A percentile compares a stretch with the other conserved stretches of the same genome.
Evolutionary conservation across 2,888 invertebrate genomes (phyloP).

Genomic region (Pediacus dermestoides): DNA sequence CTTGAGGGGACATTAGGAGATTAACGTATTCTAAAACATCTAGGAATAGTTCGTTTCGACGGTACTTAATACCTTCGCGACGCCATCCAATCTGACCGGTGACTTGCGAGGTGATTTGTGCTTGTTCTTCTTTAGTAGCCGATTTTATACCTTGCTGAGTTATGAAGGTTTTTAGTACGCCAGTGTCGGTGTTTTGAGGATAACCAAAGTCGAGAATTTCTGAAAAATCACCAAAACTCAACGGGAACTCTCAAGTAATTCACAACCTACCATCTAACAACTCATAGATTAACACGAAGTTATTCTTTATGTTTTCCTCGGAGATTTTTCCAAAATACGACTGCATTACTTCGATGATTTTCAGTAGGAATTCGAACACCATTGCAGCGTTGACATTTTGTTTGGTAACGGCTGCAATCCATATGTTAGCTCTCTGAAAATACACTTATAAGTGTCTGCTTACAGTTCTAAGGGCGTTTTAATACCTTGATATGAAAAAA

Average conservation of each 20-base stretch:
- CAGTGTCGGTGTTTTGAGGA: slow-evolving; percentile 99
- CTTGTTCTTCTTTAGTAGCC: slow-evolving; percentile 98
- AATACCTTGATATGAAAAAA: slow-evolving; percentile 99
- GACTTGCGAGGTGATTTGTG: slow-evolving; percentile 95
- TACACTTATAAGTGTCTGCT: too few relatives aligned
- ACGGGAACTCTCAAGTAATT: neutral
- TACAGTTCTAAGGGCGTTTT: too few relatives aligned
- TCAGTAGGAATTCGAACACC: slow-evolving; percentile 98
- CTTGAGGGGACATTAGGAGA: slow-evolving; percentile 98
- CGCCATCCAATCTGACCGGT: slow-evolving; percentile 99
- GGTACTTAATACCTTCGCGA: slow-evolving; percentile 97
- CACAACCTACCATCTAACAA: slow-evolving; percentile 80
- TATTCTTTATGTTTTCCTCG: slow-evolving; percentile 99
- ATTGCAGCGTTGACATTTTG: slow-evolving; percentile 99
- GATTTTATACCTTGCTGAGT: slow-evolving; percentile 99
- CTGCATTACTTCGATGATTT: slow-evolving; percentile 98
- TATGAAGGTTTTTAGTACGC: slow-evolving; percentile 97
- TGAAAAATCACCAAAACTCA: too few relatives aligned
- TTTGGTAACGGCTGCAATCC: slow-evolving; percentile 99
- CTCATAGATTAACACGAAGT: slow-evolving; percentile 99
- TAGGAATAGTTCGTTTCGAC: slow-evolving; percentile 96
- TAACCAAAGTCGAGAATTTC: slow-evolving; percentile 99
- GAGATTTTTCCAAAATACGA: slow-evolving; percentile 99
- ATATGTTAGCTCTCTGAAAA: slow-evolving; percentile 89
- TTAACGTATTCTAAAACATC: slow-evolving; percentile 99